Evolutionary conservation across 2,113 vertebrate genomes (phyloP), one percentile per base, ranked within the genome.

Genomic region (Pithys albifrons): DNA sequence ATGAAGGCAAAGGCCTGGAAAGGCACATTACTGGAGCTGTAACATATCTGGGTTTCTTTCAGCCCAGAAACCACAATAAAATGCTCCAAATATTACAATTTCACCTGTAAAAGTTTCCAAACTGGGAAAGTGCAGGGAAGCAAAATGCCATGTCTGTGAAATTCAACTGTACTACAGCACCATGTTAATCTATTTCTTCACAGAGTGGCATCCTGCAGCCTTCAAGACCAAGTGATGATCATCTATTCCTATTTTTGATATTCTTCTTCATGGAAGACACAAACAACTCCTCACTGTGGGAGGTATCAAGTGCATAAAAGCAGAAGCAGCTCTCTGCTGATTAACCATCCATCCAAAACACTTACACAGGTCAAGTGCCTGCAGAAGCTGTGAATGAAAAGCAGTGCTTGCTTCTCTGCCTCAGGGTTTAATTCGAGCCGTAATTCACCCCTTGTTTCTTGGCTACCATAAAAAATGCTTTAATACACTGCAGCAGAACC

Each of bases 341-440:
- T 93, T 65, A 88, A 89, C 74, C 24, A 73, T 29, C 74, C 64
- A 70, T 58, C 69, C 71, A 77, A 62, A 90, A 77, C 82, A 86
- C 61, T 85, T 11, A 29, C 1, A 66, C 48, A 59, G 82, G 78
- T 86, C 85, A 94, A 93, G 88, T 41, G 81, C 72, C 66, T 77
- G 88, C 75, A 91, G 59, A 88, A 93, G 66, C 81, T 37, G 51
- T 67, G 69, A 93, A 88, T 52, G 75, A 73, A 72, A 81, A 93
- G 45, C 39, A 89, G 49, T 14, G 33, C 37, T 79, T 45, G 33
- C 37, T 79, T 45, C 43, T 31, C 35, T 66, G 65, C 87, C 70
- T 85, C 46, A 8, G 10, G 49, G 20, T 20, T 86, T 88, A 55
- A 85, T 51, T 17, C 13, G 27, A 94, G 39, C 64, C 73, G 46